Percentiles rank a stretch among this genome's conserved stretches.
Conservation (phyloP, 2,888 invertebrate species). For the Noctuana brunneofusca region DNA sequence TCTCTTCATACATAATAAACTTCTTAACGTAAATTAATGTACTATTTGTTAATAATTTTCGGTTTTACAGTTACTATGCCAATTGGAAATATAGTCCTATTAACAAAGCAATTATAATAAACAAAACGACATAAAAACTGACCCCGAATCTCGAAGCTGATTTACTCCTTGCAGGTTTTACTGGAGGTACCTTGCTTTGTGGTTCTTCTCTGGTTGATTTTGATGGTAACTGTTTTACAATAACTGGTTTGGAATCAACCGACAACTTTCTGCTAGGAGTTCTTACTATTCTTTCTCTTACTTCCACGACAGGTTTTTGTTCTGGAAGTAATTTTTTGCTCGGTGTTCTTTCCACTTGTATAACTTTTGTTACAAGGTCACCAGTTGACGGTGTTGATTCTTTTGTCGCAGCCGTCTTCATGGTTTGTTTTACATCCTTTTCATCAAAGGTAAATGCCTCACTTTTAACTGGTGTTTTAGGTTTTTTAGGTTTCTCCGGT, state of each 20-base stretch:
- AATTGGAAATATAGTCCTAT: slow-evolving; percentile 70
- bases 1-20: slow-evolving; percentile 49
- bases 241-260: slow-evolving; percentile 58
- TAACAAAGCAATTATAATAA: slow-evolving; percentile 70
- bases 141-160: slow-evolving; percentile 78
- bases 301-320: slow-evolving; percentile 68
- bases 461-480: slow-evolving; percentile 57
- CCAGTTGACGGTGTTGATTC: slow-evolving; percentile 54
- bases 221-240: slow-evolving; percentile 50
- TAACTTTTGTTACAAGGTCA: slow-evolving; percentile 73
- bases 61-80: slow-evolving; percentile 49
- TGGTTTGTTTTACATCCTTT: slow-evolving; percentile 49
- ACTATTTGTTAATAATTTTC: slow-evolving; percentile 41
- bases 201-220: slow-evolving; percentile 60
- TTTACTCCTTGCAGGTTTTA: slow-evolving; percentile 79
- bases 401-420: slow-evolving; percentile 52
- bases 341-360: slow-evolving; percentile 73
- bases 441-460: slow-evolving; percentile 66
- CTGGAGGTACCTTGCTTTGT: slow-evolving; percentile 65
- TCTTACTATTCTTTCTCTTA: slow-evolving; percentile 71
- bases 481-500: slow-evolving; percentile 47
- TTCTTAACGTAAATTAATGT: slow-evolving; percentile 20
- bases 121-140: slow-evolving; percentile 73
- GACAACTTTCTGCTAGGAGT: slow-evolving; percentile 71
- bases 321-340: slow-evolving; percentile 67